Conservation (phyloP, 1,140 invertebrate genomes). For the Hylaeus anthracinus region DNA sequence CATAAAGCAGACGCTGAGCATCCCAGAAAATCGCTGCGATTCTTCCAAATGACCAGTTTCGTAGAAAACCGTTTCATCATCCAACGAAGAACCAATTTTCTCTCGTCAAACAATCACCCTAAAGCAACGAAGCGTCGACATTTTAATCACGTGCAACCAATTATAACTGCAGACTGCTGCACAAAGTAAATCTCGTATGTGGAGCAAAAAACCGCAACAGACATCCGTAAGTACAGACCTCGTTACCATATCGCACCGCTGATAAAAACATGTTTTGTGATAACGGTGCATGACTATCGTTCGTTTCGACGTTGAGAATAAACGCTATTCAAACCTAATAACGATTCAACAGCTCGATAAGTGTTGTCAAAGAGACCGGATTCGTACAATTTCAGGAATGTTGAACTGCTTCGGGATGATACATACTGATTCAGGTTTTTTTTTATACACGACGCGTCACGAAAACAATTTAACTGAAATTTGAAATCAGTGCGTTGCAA, state of each 20-base stretch:
- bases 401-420: background rate
- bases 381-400: conserved; percentile 13
- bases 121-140: conserved; percentile 29
- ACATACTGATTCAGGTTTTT: too few relatives aligned
- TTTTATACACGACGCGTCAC: too few relatives aligned
- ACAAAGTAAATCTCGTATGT: conserved; percentile 37
- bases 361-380: too few relatives aligned
- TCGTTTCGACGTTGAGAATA: conserved; percentile 35
- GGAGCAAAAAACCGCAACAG: conserved; percentile 38
- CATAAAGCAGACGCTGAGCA: too few relatives aligned
- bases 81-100: too few relatives aligned
- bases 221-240: conserved; percentile 55
- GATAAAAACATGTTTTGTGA: conserved; percentile 59
- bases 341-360: conserved; percentile 1
- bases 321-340: conserved; percentile 43
- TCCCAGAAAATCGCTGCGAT: too few relatives aligned
- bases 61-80: too few relatives aligned
- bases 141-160: conserved; percentile 48
- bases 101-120: conserved; percentile 9
- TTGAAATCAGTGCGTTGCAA: too few relatives aligned
- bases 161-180: conserved; percentile 40
- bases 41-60: too few relatives aligned
- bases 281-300: conserved; percentile 42
- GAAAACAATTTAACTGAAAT: too few relatives aligned
- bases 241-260: conserved; percentile 48